A percentile compares a stretch with the other conserved stretches of the same genome.
Conservation (phyloP, 1,140 invertebrate genomes). For the Rhagoletis pomonella region DNA sequence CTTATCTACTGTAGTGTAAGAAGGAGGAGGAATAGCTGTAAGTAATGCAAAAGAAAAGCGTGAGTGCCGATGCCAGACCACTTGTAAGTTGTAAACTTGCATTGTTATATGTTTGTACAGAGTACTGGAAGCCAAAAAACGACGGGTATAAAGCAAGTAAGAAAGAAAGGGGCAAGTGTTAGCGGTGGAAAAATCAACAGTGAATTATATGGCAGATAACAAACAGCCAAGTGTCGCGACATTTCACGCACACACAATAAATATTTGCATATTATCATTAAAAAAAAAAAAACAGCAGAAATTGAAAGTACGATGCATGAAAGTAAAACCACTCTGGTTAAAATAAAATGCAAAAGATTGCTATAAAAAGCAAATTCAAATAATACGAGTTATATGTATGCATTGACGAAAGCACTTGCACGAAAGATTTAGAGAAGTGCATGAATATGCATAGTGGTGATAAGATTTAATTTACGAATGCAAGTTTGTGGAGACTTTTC, state of each 20-base stretch:
- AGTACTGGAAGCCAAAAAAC: neutral
- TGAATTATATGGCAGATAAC: neutral
- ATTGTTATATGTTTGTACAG: neutral
- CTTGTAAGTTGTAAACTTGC: constrained; percentile 43
- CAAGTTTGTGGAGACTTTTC: neutral
- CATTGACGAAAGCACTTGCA: neutral
- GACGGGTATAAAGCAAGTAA: neutral
- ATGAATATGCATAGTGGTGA: neutral
- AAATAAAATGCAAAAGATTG: neutral
- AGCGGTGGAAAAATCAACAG: too few relatives aligned
- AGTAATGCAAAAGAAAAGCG: neutral
- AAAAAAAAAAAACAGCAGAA: neutral
- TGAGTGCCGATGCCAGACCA: constrained; percentile 38
- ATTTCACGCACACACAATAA: neutral
- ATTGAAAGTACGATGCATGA: neutral
- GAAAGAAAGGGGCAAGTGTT: neutral
- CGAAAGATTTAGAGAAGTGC: neutral
- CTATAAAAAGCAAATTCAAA: neutral
- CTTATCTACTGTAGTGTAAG: constrained; percentile 5
- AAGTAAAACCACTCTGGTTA: neutral
- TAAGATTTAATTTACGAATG: neutral
- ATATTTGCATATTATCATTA: neutral
- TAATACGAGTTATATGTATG: neutral
- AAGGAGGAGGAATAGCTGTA: neutral
- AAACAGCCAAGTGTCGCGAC: neutral